Conservation (phyloP, 2,888 invertebrate species). For the Keiferia lycopersicella region DNA sequence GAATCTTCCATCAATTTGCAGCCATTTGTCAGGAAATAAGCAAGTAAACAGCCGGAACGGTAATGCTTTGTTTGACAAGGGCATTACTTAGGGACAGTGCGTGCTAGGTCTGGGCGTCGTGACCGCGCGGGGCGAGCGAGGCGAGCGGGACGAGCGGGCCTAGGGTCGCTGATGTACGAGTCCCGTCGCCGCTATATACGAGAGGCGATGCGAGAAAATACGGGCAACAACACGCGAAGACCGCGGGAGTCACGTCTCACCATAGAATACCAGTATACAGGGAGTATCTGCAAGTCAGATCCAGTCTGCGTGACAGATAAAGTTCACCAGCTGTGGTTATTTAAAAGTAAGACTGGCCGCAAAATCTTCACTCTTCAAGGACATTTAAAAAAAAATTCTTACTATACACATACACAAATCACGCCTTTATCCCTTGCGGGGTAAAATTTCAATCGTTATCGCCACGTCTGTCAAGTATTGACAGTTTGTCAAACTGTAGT, state of each 20-base stretch:
- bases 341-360: no score
- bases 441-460: no score
- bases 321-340: no score
- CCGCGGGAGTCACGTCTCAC: slow-evolving; percentile 57
- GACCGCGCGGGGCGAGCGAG: slow-evolving; percentile 48
- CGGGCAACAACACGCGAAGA: slow-evolving; percentile 46
- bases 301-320: slow-evolving; percentile 26
- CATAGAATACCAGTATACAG: no score
- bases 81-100: slow-evolving; percentile 34
- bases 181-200: slow-evolving; percentile 52
- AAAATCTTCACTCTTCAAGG: no score
- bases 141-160: slow-evolving; percentile 46
- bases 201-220: slow-evolving; percentile 53
- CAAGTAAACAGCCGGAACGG: slow-evolving; percentile 29
- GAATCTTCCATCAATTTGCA: slow-evolving; percentile 34
- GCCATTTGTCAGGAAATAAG: slow-evolving; percentile 40
- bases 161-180: slow-evolving; percentile 49
- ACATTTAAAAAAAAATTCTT: no score
- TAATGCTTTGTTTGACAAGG: slow-evolving; percentile 23
- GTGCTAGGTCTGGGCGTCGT: slow-evolving; percentile 48
- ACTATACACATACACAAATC: no score
- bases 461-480: no score
- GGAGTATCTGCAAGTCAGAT: slow-evolving; percentile 39
- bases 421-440: no score
- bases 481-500: no score